Base-by-base conservation (phyloP, 64 coral and sea anemone species). In the Pocillopora verrucosa region DNA sequence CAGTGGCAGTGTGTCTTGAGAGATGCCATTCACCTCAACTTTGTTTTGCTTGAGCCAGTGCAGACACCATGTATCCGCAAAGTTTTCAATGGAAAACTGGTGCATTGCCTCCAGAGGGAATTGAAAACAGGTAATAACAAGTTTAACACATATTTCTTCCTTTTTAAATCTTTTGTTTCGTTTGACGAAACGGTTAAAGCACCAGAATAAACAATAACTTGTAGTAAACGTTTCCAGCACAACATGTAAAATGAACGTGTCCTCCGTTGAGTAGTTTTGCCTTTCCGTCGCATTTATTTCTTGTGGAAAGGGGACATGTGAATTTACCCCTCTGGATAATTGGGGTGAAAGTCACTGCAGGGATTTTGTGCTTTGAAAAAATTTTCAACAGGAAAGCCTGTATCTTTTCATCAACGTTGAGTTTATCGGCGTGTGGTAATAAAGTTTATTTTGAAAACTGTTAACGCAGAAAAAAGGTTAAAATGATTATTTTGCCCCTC, bases 1-100 rank as follows among this genome's bases (percentile, higher is more conserved):
- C 95, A 97, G 69, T 97, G 95, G 95, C 95, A 97, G 83, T 82
- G 81, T 62, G 74, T 97, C 34, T 34, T 97, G 72, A 73, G 30
- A 16, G 91, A 93, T 58, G 68, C 91, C 34, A 82, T 91, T 58
- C 67, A 72, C 16, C 26, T 93, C 6, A 97, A 97, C 69, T 65
- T 45, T 10, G 59, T 90, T 15, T 80, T 97, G 17, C 11, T 58
- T 14, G 88, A 93, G 16, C 91, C 95, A 12, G 60, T 96, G 0
- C 56, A 72, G 17, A 88, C 80, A 78, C 95, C 95, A 26, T 74
- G 26, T 64, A 12, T 97, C 14, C 87, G 77, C n/a, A 69, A 25
- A 13, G 15, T 67, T 38, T 97, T 88, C 25, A 78, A 65, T 88
- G 95, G 95, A 14, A 34, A 16, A 63, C 41, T 79, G 36, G 88